Base-by-base conservation (phyloP, 2,113 vertebrate species). In the Tetrax tetrax region DNA sequence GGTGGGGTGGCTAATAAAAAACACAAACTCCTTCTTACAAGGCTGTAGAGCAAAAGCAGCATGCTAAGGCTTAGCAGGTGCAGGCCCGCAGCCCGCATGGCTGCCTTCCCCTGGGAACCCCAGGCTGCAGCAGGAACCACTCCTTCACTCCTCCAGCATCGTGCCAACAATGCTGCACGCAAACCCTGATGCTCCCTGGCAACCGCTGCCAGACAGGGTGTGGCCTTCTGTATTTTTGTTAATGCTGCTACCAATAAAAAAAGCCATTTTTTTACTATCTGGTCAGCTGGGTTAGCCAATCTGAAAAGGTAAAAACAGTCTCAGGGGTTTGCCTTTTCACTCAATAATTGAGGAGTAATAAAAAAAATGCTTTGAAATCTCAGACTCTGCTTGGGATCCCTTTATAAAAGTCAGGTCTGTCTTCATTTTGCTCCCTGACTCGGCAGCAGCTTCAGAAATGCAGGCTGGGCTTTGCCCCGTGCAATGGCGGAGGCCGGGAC, bases 81-180 rank as follows among this genome's bases (percentile, higher is more conserved):
- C 47, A 43, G 3, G 4, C 31, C 41, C 8, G 60, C 75, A 74
- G 76, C 7, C 21, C 54, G n/a, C 66, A 41, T n/a, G 0, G 0
- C 45, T 53, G 41, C 75, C 41, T 86, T 93, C 70, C 63, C 60
- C 16, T 10, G 25, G 60, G 71, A 90, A 38, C 45, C 45, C 41
- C 1, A 4, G 45, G n/a, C 65, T 90, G 53, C 53, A 33, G 61
- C 48, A 18, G 24, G 38, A 76, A 11, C 60, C 33, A 2, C 20
- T 72, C 20, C 48, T 53, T 43, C 64, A 38, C 19, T n/a, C 64
- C 59, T 59, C 43, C 33, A 4, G 7, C 70, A n/a, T 38, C 64
- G 31, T 48, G 29, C 29, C 89, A 38, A 33, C 53, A 65, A 54
- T 69, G 66, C 66, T 50, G 45, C 47, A 8, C 59, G 27, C 51